Conservation (phyloP, 2,113 vertebrate genomes). For the Coptodon rendalli region DNA sequence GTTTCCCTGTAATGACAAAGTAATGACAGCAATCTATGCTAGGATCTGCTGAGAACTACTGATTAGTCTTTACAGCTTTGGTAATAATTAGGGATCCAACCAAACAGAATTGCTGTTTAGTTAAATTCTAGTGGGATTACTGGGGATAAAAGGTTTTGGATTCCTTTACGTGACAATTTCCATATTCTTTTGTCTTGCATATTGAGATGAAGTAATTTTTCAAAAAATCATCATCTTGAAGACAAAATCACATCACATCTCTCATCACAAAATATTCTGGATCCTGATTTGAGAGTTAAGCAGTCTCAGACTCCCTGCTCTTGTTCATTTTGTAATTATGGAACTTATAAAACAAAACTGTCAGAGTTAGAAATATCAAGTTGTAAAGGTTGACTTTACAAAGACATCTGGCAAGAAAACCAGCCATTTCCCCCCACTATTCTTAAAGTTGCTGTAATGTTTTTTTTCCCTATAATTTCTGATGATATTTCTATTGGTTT, state of each 20-base stretch:
- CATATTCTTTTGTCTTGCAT: background rate
- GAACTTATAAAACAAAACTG: background rate
- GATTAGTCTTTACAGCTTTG: background rate
- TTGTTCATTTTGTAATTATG: background rate
- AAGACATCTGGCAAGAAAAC: background rate
- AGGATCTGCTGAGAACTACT: background rate
- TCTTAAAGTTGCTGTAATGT: background rate
- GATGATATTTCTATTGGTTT: background rate
- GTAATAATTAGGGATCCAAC: background rate
- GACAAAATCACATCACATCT: background rate
- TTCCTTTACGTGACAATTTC: background rate
- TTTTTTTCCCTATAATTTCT: fast-evolving
- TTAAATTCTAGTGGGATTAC: background rate
- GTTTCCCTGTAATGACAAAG: background rate
- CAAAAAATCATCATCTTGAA: background rate
- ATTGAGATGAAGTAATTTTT: background rate
- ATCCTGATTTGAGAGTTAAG: background rate
- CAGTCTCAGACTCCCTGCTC: background rate
- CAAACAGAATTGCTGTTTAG: background rate
- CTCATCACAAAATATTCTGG: background rate
- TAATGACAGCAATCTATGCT: background rate
- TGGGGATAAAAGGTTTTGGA: background rate
- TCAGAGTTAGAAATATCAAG: background rate
- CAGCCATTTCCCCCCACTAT: background rate
- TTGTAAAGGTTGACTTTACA: background rate